These are phyloP conservation scores for Phortica variegata DNA, from an alignment of 1,140 invertebrate genomes.

Conservation along the genomic window DNA sequence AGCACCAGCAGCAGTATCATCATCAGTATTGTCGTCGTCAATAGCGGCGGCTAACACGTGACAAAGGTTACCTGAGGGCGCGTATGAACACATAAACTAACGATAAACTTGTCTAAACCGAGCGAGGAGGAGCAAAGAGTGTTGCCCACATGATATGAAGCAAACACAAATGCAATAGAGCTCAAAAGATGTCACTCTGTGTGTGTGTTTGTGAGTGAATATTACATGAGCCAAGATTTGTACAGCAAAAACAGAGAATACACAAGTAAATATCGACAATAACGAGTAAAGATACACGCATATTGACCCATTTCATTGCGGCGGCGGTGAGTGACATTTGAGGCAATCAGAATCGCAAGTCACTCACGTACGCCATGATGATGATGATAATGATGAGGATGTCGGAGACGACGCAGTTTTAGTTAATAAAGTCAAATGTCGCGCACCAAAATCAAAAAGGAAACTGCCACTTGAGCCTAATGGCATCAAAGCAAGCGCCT, in stretches of 20 bases:
- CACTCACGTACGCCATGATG: slow-evolving; percentile 2
- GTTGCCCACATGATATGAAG: too few relatives aligned
- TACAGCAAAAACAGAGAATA: too few relatives aligned
- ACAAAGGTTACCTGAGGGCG: slow-evolving; percentile 24
- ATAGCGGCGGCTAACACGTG: slow-evolving; percentile 9
- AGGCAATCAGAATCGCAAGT: slow-evolving; percentile 26
- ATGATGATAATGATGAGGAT: neutral
- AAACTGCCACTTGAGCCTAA: slow-evolving; percentile 50
- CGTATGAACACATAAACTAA: slow-evolving; percentile 26
- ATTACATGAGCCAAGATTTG: slow-evolving; percentile 37
- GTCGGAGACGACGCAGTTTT: slow-evolving; percentile 19
- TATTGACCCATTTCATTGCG: slow-evolving; percentile 45
- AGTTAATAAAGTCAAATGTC: slow-evolving; percentile 53
- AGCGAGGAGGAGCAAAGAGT: too few relatives aligned
- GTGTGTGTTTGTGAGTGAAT: slow-evolving; percentile 19
- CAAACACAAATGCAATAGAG: neutral
- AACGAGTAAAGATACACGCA: too few relatives aligned
- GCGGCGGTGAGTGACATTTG: too few relatives aligned
- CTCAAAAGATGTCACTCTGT: neutral
- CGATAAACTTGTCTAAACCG: too few relatives aligned
- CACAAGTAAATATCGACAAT: too few relatives aligned
- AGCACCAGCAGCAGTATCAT: slow-evolving; percentile 14
- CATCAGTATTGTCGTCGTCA: neutral
- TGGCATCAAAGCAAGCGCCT: slow-evolving; percentile 29
- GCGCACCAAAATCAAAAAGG: slow-evolving; percentile 51